Conservation (phyloP, 2,113 vertebrate species). For the Scatophagus argus region DNA sequence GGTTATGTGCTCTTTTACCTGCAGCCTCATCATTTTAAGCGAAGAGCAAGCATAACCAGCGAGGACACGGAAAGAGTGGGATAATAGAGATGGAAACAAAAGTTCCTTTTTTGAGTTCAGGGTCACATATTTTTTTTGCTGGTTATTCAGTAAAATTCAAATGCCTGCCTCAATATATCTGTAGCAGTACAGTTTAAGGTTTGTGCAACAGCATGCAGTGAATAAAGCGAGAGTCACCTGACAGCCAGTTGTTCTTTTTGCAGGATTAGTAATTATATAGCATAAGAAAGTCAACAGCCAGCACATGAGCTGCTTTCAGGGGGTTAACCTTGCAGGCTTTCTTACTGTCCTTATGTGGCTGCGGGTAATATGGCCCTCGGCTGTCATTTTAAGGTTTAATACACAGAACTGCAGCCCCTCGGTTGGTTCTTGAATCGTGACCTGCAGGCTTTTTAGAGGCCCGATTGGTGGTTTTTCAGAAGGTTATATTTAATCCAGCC, state of each 20-base stretch:
- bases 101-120: neutral
- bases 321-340: slow-evolving; percentile 5
- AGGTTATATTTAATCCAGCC: slow-evolving; percentile 39
- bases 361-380: slow-evolving; percentile 1
- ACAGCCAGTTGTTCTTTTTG: slow-evolving; percentile 4
- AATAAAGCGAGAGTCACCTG: slow-evolving; percentile 1
- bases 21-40: slow-evolving; percentile 22
- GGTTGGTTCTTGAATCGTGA: slow-evolving; percentile 37
- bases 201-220: neutral
- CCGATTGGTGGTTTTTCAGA: slow-evolving; percentile 20
- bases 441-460: slow-evolving; percentile 25
- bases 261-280: slow-evolving; percentile 21
- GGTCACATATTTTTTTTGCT: neutral
- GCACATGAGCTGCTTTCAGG: neutral
- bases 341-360: neutral
- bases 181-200: slow-evolving; percentile 10
- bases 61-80: neutral
- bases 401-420: slow-evolving; percentile 15
- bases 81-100: slow-evolving; percentile 22
- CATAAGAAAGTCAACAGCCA: slow-evolving; percentile 5
- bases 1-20: slow-evolving; percentile 17
- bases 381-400: slow-evolving; percentile 36
- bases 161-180: neutral
- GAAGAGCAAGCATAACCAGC: neutral
- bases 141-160: slow-evolving; percentile 6